phyloP scores from a whole-genome alignment of 2,888 invertebrate species.

The Brenthis hecate region DNA sequence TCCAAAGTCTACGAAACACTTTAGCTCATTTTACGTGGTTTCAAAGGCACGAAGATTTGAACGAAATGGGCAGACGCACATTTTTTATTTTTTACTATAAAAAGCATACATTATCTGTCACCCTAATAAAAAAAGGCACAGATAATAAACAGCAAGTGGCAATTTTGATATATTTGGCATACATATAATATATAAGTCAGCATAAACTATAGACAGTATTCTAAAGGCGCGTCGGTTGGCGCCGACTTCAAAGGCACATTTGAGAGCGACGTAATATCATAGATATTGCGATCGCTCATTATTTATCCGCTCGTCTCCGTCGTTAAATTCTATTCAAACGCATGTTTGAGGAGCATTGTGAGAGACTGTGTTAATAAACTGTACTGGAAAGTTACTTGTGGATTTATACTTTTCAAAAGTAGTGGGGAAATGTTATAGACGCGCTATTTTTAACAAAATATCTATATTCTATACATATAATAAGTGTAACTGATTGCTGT shows the following conservation, averaged over 20 bases:
- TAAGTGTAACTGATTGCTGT: too few relatives aligned
- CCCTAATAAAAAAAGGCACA: too few relatives aligned
- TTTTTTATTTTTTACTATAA: too few relatives aligned
- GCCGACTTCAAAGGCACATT: conserved; percentile 31
- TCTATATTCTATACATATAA: too few relatives aligned
- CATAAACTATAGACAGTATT: neutral
- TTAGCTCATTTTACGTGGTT: too few relatives aligned
- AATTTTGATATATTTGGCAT: neutral
- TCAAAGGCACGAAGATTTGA: too few relatives aligned
- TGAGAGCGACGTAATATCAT: conserved; percentile 29
- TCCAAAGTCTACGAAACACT: too few relatives aligned
- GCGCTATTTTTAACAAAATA: too few relatives aligned
- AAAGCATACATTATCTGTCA: too few relatives aligned
- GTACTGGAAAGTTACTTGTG: conserved; percentile 8
- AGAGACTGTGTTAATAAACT: conserved; percentile 12
- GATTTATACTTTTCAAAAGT: neutral
- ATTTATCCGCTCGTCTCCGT: conserved; percentile 25
- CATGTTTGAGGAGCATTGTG: conserved; percentile 20
- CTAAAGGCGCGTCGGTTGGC: conserved; percentile 22
- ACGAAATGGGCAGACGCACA: too few relatives aligned
- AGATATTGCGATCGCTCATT: conserved; percentile 32
- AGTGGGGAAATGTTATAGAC: too few relatives aligned
- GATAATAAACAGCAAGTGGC: neutral
- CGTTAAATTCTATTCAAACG: conserved; percentile 24
- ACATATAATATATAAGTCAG: neutral